Evolutionary conservation across 2,113 vertebrate species (phyloP).

Genomic region (Penelope pileata): DNA sequence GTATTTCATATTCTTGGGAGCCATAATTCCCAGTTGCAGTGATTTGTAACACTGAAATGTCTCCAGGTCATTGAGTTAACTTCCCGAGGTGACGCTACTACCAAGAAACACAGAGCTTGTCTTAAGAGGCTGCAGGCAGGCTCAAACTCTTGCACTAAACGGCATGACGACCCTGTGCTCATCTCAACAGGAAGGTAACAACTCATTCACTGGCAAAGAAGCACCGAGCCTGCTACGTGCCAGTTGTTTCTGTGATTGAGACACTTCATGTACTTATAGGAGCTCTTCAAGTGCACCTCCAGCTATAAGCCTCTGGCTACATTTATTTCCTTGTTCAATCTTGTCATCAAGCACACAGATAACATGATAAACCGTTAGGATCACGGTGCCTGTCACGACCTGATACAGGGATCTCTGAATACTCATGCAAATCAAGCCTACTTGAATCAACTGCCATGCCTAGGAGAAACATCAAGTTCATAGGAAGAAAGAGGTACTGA

Average conservation of each 20-base stretch:
- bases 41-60: not conserved
- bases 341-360: not conserved
- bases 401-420: fast-evolving
- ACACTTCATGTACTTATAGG: fast-evolving
- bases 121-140: not conserved
- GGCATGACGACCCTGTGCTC: not conserved
- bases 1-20: not conserved
- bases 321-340: not conserved
- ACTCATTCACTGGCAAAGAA: not conserved
- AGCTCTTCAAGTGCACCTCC: not conserved
- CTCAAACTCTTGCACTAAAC: not conserved
- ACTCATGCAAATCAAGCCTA: not conserved
- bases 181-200: not conserved
- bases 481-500: not conserved
- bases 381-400: not conserved
- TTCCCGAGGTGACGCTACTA: no score
- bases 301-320: not conserved
- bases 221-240: fast-evolving
- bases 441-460: not conserved
- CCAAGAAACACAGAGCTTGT: not conserved
- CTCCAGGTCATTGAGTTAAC: not conserved
- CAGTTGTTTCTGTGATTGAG: not conserved
- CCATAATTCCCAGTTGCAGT: not conserved
- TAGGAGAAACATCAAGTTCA: not conserved
- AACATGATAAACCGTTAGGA: not conserved